phyloP scores from a whole-genome alignment of 2,113 vertebrate species.

The Ictidomys tridecemlineatus region DNA sequence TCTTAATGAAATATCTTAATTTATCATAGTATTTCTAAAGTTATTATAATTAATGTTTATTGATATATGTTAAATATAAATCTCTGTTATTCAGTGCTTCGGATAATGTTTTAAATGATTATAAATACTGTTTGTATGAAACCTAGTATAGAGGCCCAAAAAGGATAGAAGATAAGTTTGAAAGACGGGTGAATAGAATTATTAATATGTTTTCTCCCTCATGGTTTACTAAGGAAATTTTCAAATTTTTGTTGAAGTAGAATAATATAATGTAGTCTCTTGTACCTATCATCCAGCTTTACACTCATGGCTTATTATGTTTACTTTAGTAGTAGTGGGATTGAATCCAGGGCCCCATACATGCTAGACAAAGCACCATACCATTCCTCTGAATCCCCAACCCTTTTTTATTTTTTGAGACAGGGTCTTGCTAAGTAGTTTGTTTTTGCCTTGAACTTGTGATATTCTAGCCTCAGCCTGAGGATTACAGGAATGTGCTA shows the following conservation, averaged over 20 bases:
- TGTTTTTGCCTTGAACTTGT: no score
- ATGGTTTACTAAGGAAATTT: constrained; percentile 4
- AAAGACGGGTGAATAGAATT: background rate
- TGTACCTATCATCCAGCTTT: background rate
- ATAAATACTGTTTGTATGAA: constrained; percentile 17
- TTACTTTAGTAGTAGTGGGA: no score
- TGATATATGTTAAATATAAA: background rate
- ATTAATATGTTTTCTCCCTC: background rate
- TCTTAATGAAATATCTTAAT: constrained; percentile 42
- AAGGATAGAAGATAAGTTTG: background rate
- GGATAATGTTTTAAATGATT: constrained; percentile 37
- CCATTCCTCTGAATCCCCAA: no score
- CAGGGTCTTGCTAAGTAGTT: no score
- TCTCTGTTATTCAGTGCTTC: constrained; percentile 22
- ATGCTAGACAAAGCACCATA: no score
- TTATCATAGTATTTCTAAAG: background rate
- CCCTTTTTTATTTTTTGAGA: no score
- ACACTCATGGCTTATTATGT: background rate
- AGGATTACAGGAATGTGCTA: no score
- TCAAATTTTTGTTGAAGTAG: constrained; percentile 36
- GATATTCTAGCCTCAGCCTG: no score
- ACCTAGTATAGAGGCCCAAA: background rate
- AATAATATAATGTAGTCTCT: background rate
- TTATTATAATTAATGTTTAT: constrained; percentile 34
- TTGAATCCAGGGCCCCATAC: no score